Evolutionary conservation across 2,888 invertebrate genomes (phyloP).

Genomic region (Agelastica alni): DNA sequence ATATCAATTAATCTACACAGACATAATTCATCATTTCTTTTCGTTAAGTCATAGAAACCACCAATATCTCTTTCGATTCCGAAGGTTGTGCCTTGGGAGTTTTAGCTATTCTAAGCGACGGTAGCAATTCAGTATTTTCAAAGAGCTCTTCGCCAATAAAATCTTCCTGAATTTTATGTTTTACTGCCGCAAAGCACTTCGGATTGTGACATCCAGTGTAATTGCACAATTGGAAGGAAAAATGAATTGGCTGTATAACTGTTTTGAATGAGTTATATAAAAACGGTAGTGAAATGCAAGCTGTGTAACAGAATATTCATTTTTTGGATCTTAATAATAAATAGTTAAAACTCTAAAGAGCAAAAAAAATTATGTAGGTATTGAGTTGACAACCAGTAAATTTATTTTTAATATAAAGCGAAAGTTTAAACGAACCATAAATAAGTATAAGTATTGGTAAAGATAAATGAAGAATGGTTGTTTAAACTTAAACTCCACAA

Average conservation of each 20-base stretch:
- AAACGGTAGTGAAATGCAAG: neutral
- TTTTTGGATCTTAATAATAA: conserved; percentile 1
- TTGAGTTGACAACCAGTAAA: no score
- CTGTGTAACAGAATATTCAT: neutral
- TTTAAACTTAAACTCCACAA: no score
- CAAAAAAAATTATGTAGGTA: no score
- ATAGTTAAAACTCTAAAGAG: no score
- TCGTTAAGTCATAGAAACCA: conserved; percentile 2
- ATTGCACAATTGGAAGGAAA: conserved; percentile 19
- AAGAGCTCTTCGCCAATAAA: conserved; percentile 22
- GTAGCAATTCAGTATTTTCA: conserved; percentile 19
- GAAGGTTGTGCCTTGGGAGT: conserved; percentile 2
- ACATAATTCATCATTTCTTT: conserved; percentile 5
- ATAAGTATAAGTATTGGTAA: no score
- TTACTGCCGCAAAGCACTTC: conserved; percentile 20
- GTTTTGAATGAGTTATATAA: conserved; percentile 12
- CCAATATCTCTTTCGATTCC: conserved; percentile 6
- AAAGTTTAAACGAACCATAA: no score
- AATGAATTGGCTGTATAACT: conserved; percentile 21
- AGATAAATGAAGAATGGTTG: no score
- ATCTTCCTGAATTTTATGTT: conserved; percentile 21
- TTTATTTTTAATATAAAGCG: no score
- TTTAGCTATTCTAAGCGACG: conserved; percentile 2
- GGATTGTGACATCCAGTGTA: conserved; percentile 20
- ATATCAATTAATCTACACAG: conserved; percentile 4